Evolutionary conservation across 2,113 vertebrate genomes (phyloP), one percentile per base, ranked within the genome.

Genomic region (Phaetusa simplex): DNA sequence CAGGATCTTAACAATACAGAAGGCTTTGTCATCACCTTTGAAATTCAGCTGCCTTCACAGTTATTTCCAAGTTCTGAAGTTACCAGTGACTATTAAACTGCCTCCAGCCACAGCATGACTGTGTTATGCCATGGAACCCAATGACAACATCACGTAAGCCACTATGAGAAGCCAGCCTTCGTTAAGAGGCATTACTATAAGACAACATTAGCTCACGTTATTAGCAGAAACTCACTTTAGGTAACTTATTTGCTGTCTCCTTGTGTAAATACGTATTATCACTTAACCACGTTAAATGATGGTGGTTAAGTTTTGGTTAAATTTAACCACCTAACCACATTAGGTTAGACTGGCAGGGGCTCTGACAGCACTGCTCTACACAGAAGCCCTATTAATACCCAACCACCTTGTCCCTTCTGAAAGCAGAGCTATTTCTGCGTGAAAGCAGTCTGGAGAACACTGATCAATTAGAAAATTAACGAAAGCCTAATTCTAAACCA

Each of bases 91-190:
- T 65, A 65, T 12, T 45, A 67, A 93, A 59, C 43, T 72, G 79
- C 21, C 43, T 85, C 58, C 52, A 82, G 15, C 21, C 0, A 0
- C 50, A 73, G 20, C 30, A 58, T 11, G 20, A 65, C 36, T 62
- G 7, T 2, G 16, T 38, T 27, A 50, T 3, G 13, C 49, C 8
- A 10, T 6, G 6, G 26, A 76, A 53, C 47, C 43, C 26, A 67
- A 21, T 8, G 7, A 55, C 47, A 53, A 3, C 6, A 23, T 56
- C 58, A 34, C 0, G 0, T 6, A 12, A 15, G 29, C n/a, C 53
- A 16, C 50, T 14, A 26, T 0, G 6, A 79, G 42, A 83, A 82
- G n/a, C 9, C 38, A 47, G 9, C 19, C 14, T 66, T 29, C 55
- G 61, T 14, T 21, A 67, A 42, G 24, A 19, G 7, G 12, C 18